phyloP scores from a whole-genome alignment of 2,113 vertebrate species.

The Synchiropus splendidus region DNA sequence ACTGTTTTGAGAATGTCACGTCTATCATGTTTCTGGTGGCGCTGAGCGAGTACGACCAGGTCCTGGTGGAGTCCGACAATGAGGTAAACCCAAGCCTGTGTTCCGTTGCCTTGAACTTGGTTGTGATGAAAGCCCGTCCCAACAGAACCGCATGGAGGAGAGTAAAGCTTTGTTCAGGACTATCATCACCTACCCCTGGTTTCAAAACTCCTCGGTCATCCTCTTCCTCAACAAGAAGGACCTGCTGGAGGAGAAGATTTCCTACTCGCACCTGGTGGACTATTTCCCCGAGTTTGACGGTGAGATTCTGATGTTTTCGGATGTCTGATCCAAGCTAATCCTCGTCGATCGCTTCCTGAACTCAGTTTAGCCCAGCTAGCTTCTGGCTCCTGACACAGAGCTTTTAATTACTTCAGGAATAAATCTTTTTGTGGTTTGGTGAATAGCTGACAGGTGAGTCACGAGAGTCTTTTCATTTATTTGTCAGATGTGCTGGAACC shows the following conservation, averaged over 20 bases:
- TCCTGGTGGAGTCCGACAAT: conserved; percentile 96
- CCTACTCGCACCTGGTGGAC: conserved; percentile 93
- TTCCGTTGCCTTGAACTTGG: neutral
- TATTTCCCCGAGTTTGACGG: conserved; percentile 98
- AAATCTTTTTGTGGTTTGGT: too few species aligned
- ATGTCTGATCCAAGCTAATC: neutral
- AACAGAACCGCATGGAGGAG: conserved; percentile 98
- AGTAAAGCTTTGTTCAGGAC: conserved; percentile 97
- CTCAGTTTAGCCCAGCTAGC: too few species aligned
- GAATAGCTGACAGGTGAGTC: too few species aligned
- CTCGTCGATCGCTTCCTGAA: neutral
- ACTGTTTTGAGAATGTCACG: conserved; percentile 99
- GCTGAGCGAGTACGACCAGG: conserved; percentile 98
- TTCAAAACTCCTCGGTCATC: conserved; percentile 98
- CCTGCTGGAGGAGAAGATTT: conserved; percentile 94
- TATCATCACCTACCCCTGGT: conserved; percentile 98
- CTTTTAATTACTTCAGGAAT: too few species aligned
- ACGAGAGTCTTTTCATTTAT: too few species aligned
- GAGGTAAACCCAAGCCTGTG: conserved; percentile 68
- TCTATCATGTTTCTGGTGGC: conserved; percentile 99
- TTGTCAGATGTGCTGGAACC: too few species aligned
- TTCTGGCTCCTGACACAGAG: too few species aligned
- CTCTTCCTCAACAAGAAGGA: conserved; percentile 99
- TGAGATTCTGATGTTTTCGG: conserved; percentile 42
- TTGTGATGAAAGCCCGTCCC: neutral